Base-by-base conservation (phyloP, 1,140 invertebrate genomes). In the Drosophila aff. region DNA sequence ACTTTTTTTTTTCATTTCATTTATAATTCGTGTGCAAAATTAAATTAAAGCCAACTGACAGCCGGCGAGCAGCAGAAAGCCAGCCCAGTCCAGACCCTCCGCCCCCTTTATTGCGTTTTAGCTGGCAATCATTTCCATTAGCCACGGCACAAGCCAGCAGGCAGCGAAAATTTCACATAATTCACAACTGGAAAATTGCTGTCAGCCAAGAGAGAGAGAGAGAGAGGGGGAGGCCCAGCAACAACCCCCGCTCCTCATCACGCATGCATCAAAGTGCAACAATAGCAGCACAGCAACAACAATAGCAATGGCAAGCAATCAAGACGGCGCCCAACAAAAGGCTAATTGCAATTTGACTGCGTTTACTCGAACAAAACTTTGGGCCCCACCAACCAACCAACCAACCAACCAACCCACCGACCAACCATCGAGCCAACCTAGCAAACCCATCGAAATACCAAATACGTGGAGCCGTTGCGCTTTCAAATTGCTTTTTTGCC, bases 1-100 rank as follows among this genome's bases (percentile, higher is more conserved):
- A 57, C 15, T 63, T 26, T 59, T 66, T 50, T 53, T 75, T 73
- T 82, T 57, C 86, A 91, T 91, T 90, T 90, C 86, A 80, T 90
- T 91, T 90, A 91, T 91, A 90, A 91, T 90, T 90, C 82, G 85
- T 89, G 85, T 89, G 85, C 85, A 89, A 90, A 89, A 89, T 89
- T 89, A 90, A 89, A 89, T 89, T 89, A 89, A 89, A 90, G 81
- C 85, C 85, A 89, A 85, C 85, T 89, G 85, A 89, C 85, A 90
- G 83, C 63, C 69, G 40, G 16, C 47, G 16, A 55, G 26, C 18
- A 18, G 15, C 43, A 44, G 43, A 44, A 21, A 44, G 43, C 15
- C 46, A 9, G 46, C 21, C 31, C 52, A 55, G 52, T 16, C 13
- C 26, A 58, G 40, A 15, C n/a, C 49, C 49, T 28, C 52, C 78